Evolutionary conservation across 2,888 invertebrate species (phyloP), one percentile per base, ranked within the genome.

Genomic region (Anarsia innoxiella): DNA sequence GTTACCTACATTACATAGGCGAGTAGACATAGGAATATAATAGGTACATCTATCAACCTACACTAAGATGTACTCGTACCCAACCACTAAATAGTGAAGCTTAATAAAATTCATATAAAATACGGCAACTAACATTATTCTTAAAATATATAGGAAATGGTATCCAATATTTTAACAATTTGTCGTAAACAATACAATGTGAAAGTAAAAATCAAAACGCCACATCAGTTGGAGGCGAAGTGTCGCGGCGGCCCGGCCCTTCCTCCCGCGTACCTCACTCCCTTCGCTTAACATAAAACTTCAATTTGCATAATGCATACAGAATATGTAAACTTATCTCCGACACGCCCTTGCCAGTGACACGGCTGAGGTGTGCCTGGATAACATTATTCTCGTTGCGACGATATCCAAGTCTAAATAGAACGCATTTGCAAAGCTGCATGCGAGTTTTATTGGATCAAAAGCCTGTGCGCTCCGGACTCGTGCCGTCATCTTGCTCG

Each of bases 291-390:
- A 80, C 80, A 83, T 83, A 84, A 83, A 82, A 79, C 73, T 75
- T 70, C 74, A 69, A 80, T 84, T 77, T 78, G 80, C 83, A 84
- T 83, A 82, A 83, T 84, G 77, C 80, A 84, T 82, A 75, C 73
- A 62, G 77, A 80, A 79, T 82, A 82, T 79, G 78, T 82, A 77
- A 79, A 82, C 75, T 77, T 77, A 80, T 79, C 79, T 78, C 59
- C 50, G 77, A 73, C 82, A 78, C 83, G 76, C 82, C 82, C 82
- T 75, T 74, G 66, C 67, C 59, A 64, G 76, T 79, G 82, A 79
- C 79, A 75, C 63, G 67, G 65, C 56, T 69, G 75, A 78, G 83
- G 80, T 73, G 79, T 63, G 82, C 73, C 80, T 53, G 78, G 78
- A 78, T 78, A 73, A 74, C 78, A 83, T 83, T 83, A 79, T 79